phyloP scores from a whole-genome alignment of 2,113 vertebrate genomes.

The Myotis davidii region DNA sequence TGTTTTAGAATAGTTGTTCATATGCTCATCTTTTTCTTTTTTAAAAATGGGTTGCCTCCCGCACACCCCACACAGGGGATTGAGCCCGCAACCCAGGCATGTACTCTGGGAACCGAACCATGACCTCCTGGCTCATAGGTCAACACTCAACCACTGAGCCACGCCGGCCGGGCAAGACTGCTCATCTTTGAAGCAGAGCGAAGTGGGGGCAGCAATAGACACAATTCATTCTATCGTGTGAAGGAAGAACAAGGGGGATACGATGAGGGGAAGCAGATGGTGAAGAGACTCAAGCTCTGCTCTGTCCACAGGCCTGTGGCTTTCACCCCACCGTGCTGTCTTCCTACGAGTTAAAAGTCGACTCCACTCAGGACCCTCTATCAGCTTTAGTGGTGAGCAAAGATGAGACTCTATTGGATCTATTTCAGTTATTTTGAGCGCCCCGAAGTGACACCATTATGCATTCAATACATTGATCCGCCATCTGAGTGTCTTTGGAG shows the following conservation, averaged over 20 bases:
- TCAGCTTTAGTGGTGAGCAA: background rate
- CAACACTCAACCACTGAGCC: too few relatives aligned
- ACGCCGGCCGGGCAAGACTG: too few relatives aligned
- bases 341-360: background rate
- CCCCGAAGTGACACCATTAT: background rate
- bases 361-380: background rate
- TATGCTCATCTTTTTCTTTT: too few relatives aligned
- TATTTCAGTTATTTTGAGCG: background rate
- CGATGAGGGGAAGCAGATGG: background rate
- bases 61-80: too few relatives aligned
- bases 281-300: background rate
- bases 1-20: background rate
- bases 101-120: fast-evolving
- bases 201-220: background rate
- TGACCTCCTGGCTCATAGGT: too few relatives aligned
- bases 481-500: background rate
- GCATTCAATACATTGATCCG: background rate
- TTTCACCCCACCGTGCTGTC: background rate
- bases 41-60: too few relatives aligned
- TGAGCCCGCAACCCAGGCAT: too few relatives aligned
- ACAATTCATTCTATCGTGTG: too few relatives aligned
- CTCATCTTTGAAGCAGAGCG: background rate
- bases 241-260: background rate
- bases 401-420: background rate
- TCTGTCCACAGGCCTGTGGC: background rate